Percentiles rank a stretch among this genome's conserved stretches.
Conservation (phyloP, 2,797 vertebrate species). For the Sebastolobus alascanus region DNA sequence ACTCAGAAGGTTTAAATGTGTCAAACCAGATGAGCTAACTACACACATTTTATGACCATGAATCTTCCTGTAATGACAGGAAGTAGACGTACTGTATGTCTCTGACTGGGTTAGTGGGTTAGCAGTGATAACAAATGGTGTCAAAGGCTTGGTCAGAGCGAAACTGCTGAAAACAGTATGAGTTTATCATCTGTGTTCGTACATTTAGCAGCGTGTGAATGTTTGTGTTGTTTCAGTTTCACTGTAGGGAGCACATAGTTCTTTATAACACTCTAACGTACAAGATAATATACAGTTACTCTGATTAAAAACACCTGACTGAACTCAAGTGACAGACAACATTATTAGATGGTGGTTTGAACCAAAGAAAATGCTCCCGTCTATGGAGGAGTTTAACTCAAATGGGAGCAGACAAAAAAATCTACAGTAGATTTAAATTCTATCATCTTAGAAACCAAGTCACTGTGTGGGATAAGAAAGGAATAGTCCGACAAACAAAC, state of each 20-base stretch:
- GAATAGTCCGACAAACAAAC: too few species aligned
- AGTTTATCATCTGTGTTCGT: slow-evolving; percentile 5
- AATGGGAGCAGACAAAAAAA: background rate
- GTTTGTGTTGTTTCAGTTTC: slow-evolving; percentile 5
- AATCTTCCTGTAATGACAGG: background rate
- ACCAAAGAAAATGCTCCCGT: slow-evolving; percentile 20
- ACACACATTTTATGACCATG: background rate
- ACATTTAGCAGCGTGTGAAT: background rate
- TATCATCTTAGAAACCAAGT: background rate
- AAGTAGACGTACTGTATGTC: background rate
- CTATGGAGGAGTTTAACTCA: background rate
- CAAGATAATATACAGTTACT: background rate
- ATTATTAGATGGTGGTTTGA: slow-evolving; percentile 20
- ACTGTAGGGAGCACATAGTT: background rate
- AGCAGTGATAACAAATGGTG: slow-evolving; percentile 17
- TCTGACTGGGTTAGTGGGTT: slow-evolving; percentile 20
- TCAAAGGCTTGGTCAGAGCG: slow-evolving; percentile 7
- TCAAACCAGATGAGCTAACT: background rate
- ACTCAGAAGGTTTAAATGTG: background rate
- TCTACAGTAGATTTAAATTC: background rate
- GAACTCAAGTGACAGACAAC: slow-evolving; percentile 22
- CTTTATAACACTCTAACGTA: background rate
- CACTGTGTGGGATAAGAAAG: too few species aligned
- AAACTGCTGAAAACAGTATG: background rate
- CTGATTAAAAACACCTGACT: background rate